Evolutionary conservation across 64 coral and sea anemone species (phyloP), one percentile per base, ranked within the genome.

Genomic region (Hydrozoanthus tunicans): DNA sequence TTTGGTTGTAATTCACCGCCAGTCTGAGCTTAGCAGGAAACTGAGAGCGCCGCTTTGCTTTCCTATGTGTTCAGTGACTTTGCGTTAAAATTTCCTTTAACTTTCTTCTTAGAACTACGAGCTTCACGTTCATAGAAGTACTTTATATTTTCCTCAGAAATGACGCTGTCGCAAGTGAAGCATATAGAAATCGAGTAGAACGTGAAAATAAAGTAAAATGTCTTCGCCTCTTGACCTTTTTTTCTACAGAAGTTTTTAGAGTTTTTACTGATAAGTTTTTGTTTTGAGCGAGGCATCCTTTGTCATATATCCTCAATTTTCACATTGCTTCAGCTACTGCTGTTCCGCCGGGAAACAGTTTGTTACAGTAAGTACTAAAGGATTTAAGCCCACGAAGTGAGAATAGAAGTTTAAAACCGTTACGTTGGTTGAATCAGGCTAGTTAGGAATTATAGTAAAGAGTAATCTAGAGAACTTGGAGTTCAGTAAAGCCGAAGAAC

Each of bases 31-130:
- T 14, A 64, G 58, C 56, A 62, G 58, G 79, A 81, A 81, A 58
- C 58, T 17, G 20, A 63, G 10, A 5, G 65, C 52, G 27, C 25
- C 80, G 60, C 61, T 82, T 10, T 26, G 13, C 60, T 51, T 24
- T 51, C 8, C 59, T 82, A 4, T 0, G 0, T 43, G 32, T 43
- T 43, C 65, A 64, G 12, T 60, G 27, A 58, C 59, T 17, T 11
- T 4, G 80, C 26, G 60, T 81, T 62, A 81, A 78, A 64, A 64
- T 81, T 25, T 61, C 24, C 25, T 62, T 26, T 82, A 57, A 43
- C 11, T 64, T 82, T 43, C 59, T 51, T 43, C 64, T 32, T 82
- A 65, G 80, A 59, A 51, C 80, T 65, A 61, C 11, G 59, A 27
- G 26, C 26, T 63, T 64, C 15, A 6, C 65, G 60, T 60, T 82